Base-by-base conservation (phyloP, 1,140 invertebrate genomes). In the Brachionus angularis region DNA sequence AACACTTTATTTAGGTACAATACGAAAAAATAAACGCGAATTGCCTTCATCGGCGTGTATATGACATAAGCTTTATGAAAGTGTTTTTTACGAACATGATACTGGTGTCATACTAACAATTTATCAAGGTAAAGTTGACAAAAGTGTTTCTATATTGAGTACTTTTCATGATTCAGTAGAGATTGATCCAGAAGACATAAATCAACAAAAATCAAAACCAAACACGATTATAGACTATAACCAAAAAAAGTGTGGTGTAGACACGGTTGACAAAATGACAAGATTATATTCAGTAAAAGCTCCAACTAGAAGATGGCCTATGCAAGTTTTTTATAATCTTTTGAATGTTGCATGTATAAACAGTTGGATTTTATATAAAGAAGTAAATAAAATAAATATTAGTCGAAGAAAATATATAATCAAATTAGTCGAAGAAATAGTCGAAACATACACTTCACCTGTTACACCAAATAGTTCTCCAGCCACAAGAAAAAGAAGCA, bases 21-120 rank as follows among this genome's bases (percentile, higher is more conserved):
- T 72, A 42, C 23, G 39, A 8, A 33, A 8, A 47, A 73, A 46
- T 46, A n/a, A 52, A 18, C 55, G 36, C 58, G 72, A 73, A 52
- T 4, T 73, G 8, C 72, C 72, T 42, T 25, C 18, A 44, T 18
- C 67, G 21, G 47, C 42, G 3, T 36, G 85, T 55, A 62, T 73
- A 23, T 55, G 27, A 53, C 44, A 75, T 36, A 39, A 74, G 74
- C 33, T 62, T 73, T 29, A 50, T 50, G 4, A 18, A 50, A 21
- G 1, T 3, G 18, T 50, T 50, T 18, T 50, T 4, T 21, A 21
- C 25, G 0, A 50, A 23, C 47, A 50, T 34, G 33, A 34, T 5
- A 5, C 33, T 34, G 33, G 33, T 5, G 4, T 4, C 33, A 5
- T 34, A 34, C 33, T 34, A 4, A 34, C 33, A 34, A 10, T 34